Base-by-base conservation (phyloP, 2,797 vertebrate species). In the Setipinna tenuifilis region DNA sequence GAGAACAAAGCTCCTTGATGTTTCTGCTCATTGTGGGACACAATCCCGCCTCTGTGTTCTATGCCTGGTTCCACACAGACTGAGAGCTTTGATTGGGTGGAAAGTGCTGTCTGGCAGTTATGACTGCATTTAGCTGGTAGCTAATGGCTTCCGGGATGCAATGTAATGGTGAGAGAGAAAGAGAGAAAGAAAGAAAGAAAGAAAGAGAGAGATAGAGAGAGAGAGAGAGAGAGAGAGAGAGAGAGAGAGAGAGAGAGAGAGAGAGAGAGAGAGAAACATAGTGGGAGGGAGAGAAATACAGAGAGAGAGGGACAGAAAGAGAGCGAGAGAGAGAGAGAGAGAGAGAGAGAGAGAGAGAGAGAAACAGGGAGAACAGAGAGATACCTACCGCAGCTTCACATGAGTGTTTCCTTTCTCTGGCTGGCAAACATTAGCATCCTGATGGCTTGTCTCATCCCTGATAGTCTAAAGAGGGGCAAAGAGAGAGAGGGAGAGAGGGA, bases 391-490 rank as follows among this genome's bases (percentile, higher is more conserved):
- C 44, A 85, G 75, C 59, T 85, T 85, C 65, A 75, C 68, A 75
- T 75, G 68, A 4, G 28, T 6, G 31, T 23, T 75, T 75, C 31
- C 68, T 75, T 4, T 75, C 3, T 75, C 68, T 17, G 68, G 68
- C 68, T 75, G 68, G 4, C 28, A 28, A 3, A 75, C 12, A 75
- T 98, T 99, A 87, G 98, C 97, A 87, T 99, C 98, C n/a, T 98
- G 97, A 88, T 98, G 97, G 85, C 98, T 96, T 3, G 97, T 97
- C 89, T 97, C 98, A 85, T 96, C 98, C 54, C 98, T 98, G 85
- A 98, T 92, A 89, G 98, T 97, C 98, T 99, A 90, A 46, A 91
- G 88, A 91, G 0, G 92, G 89, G 94, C 28, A 89, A 12, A 89
- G 71, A 65, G 28, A 50, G 19, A 65, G 59, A 7, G n/a, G 23